Evolutionary conservation across 2,888 invertebrate species (phyloP).

Genomic region (Chalcis sispes): DNA sequence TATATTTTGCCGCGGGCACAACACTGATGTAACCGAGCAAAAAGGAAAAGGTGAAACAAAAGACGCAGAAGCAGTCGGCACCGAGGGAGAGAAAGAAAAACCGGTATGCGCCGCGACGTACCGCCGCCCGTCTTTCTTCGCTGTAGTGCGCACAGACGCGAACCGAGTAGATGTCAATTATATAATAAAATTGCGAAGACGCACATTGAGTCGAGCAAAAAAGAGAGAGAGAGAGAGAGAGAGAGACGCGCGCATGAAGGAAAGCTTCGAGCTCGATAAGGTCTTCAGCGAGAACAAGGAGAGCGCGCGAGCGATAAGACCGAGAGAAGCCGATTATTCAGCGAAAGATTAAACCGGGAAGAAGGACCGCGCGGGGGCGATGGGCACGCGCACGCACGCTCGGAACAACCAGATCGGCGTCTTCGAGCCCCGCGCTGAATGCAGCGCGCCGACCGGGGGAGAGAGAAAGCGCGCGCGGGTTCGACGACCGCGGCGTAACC

Average conservation of each 20-base stretch:
- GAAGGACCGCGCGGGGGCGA: too few species aligned
- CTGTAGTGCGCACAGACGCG: neutral
- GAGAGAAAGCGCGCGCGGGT: constrained; percentile 55
- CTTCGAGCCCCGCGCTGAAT: neutral
- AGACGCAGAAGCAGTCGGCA: neutral
- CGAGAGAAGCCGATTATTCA: neutral
- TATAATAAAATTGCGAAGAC: constrained; percentile 50
- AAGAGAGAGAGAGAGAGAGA: constrained; percentile 52
- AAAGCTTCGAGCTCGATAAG: too few species aligned
- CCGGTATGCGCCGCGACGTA: constrained; percentile 30
- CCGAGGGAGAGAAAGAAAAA: constrained; percentile 33
- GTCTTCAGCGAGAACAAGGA: neutral
- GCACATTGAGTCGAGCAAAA: constrained; percentile 40
- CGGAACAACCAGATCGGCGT: constrained; percentile 8
- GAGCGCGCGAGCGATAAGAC: neutral
- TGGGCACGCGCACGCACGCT: too few species aligned
- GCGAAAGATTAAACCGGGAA: too few species aligned
- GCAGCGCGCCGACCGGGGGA: neutral
- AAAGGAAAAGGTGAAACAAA: constrained; percentile 32
- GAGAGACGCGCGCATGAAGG: constrained; percentile 56
- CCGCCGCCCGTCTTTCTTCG: too few species aligned
- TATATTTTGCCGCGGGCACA: constrained; percentile 49
- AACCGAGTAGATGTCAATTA: constrained; percentile 48
- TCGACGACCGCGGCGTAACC: constrained; percentile 74
- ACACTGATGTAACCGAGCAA: constrained; percentile 53